Evolutionary conservation across 2,888 invertebrate genomes (phyloP), one percentile per base, ranked within the genome.

Genomic region (Chrysolina haemoptera): DNA sequence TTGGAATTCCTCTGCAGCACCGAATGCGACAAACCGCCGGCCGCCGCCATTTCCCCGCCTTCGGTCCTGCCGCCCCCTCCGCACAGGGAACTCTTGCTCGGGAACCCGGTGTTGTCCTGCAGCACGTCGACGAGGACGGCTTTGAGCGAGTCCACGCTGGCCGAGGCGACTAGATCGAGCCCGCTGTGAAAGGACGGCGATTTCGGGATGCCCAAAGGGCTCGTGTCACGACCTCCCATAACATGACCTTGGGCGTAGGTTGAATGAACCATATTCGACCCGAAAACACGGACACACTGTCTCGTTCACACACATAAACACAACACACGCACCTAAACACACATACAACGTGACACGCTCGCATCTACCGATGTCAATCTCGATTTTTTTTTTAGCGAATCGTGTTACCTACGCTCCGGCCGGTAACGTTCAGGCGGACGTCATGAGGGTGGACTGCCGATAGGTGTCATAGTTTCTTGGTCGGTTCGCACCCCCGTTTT

Each of bases 111-210:
- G 55, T 74, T 68, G 35, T 79, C 76, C 67, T 77, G 78, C 69
- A 89, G n/a, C n/a, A n/a, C 89, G 82, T 77, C 74, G 46, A 73
- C 76, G 50, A 74, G 70, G 88, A 89, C 85, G 88, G 76, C 79
- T 74, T 81, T 90, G 88, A 87, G 88, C 83, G 88, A 86, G 79
- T 84, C 84, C 71, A 84, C 83, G 79, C 84, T 86, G 82, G 91
- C 92, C 81, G 90, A 92, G 76, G 94, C 94, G 83, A 94, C 94
- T 84, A 94, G 91, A 87, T 95, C 95, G 82, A 95, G 90, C 73
- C 95, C 95, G 88, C 95, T 94, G 89, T 96, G 95, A 89, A 95
- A 95, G 86, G 95, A 95, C 80, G 95, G 95, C 84, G 95, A 95
- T 89, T 96, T 96, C 82, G 95, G 95, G 86, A 95, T 93, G 80